Evolutionary conservation across 1,140 invertebrate species (phyloP).

Genomic region (Zaprionus inermis): DNA sequence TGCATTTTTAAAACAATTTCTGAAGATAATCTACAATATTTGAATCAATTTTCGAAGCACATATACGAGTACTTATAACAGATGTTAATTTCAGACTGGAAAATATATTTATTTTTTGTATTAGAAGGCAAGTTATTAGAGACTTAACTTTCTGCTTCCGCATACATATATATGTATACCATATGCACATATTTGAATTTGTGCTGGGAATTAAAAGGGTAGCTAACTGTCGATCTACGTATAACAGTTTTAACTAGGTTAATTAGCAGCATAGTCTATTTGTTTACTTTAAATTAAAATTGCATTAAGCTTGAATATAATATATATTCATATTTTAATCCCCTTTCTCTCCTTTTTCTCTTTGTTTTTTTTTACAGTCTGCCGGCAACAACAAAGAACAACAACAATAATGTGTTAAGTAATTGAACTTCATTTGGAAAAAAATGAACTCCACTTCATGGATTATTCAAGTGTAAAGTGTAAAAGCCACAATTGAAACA

Average conservation of each 20-base stretch:
- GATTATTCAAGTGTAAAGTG: conserved; percentile 49
- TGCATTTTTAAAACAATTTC: too few relatives aligned
- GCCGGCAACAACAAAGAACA: neutral
- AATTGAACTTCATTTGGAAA: conserved; percentile 19
- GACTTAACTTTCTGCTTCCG: too few relatives aligned
- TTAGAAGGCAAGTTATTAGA: too few relatives aligned
- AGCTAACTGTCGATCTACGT: too few relatives aligned
- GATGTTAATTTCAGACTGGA: too few relatives aligned
- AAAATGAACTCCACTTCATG: conserved; percentile 43
- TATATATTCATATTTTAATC: neutral
- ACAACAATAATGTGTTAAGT: conserved; percentile 29
- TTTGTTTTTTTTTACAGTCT: conserved; percentile 10
- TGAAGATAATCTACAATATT: too few relatives aligned
- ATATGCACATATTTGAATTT: too few relatives aligned
- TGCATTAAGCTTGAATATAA: neutral
- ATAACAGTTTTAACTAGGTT: neutral
- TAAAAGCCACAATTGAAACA: conserved; percentile 56
- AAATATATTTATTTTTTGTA: too few relatives aligned
- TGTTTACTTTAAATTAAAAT: neutral
- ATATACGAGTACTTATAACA: too few relatives aligned
- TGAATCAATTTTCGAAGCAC: too few relatives aligned
- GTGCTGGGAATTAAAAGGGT: too few relatives aligned
- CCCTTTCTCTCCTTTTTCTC: neutral
- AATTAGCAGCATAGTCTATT: neutral
- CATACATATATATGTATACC: too few relatives aligned